Percentiles rank a stretch among this genome's conserved stretches.
Conservation (phyloP, 2,888 invertebrate species). For the Strigamia maritima region DNA sequence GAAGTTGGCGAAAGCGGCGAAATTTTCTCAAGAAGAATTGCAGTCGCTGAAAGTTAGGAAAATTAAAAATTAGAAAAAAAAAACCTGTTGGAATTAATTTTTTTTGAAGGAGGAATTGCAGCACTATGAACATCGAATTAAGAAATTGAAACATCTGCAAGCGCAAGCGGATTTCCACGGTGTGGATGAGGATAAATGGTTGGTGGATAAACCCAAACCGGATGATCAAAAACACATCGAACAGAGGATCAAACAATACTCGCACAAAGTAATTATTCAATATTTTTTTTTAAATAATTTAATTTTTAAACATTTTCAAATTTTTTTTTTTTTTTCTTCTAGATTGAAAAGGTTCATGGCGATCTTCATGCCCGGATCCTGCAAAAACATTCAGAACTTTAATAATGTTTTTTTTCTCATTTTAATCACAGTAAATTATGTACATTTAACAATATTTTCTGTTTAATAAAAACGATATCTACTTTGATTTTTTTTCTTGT, state of each 20-base stretch:
- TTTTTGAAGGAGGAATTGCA: constrained; percentile 71
- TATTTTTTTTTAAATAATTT: neutral
- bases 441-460: too few species aligned
- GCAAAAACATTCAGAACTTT: constrained; percentile 66
- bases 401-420: neutral
- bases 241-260: constrained; percentile 77
- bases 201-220: constrained; percentile 50
- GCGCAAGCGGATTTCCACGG: constrained; percentile 67
- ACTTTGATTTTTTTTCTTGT: neutral
- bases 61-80: too few species aligned
- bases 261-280: constrained; percentile 62
- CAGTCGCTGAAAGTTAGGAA: constrained; percentile 74
- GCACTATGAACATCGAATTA: constrained; percentile 80
- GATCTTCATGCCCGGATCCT: constrained; percentile 74
- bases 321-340: neutral
- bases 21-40: constrained; percentile 77
- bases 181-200: constrained; percentile 63
- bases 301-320: neutral
- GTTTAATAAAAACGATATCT: neutral
- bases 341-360: constrained; percentile 70
- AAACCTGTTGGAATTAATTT: too few species aligned
- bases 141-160: constrained; percentile 78
- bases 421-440: neutral
- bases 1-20: constrained; percentile 73
- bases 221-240: constrained; percentile 58